phyloP scores from a whole-genome alignment of 2,797 vertebrate genomes.

The Morus bassanus region DNA sequence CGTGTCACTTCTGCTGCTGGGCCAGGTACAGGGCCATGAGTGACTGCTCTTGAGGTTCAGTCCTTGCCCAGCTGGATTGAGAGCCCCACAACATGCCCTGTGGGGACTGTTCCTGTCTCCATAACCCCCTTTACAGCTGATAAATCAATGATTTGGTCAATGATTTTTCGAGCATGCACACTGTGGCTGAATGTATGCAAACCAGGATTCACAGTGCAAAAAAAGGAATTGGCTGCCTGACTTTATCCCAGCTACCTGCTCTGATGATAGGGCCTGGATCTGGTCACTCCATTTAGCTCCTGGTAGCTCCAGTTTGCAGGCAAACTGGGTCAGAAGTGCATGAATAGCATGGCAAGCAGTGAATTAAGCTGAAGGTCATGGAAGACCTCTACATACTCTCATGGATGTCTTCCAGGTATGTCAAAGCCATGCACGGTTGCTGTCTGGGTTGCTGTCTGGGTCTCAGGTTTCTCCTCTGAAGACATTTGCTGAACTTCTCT shows the following conservation, averaged over 20 bases:
- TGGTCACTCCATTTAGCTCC: not conserved
- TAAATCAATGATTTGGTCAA: not conserved
- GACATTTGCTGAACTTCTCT: not conserved
- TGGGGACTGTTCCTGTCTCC: not conserved
- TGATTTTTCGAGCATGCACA: not conserved
- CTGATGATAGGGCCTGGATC: not conserved
- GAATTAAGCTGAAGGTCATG: not conserved
- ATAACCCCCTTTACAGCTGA: not conserved
- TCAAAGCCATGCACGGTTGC: not conserved
- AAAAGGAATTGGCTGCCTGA: not conserved
- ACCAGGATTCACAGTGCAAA: not conserved
- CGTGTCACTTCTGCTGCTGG: rapidly evolving
- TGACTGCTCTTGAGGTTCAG: not conserved
- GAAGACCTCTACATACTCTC: not conserved
- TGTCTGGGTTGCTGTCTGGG: not conserved
- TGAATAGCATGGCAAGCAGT: not conserved
- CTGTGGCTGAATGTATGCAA: not conserved
- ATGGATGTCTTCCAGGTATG: not conserved
- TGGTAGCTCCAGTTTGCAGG: not conserved
- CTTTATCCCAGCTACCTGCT: not conserved
- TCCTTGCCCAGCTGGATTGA: not conserved
- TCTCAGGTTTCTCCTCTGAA: not conserved
- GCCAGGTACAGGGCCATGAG: not conserved
- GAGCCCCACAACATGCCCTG: not conserved
- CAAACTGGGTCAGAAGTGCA: not conserved